Conservation (phyloP, 2,797 vertebrate genomes). For the Rousettus madagascariensis region DNA sequence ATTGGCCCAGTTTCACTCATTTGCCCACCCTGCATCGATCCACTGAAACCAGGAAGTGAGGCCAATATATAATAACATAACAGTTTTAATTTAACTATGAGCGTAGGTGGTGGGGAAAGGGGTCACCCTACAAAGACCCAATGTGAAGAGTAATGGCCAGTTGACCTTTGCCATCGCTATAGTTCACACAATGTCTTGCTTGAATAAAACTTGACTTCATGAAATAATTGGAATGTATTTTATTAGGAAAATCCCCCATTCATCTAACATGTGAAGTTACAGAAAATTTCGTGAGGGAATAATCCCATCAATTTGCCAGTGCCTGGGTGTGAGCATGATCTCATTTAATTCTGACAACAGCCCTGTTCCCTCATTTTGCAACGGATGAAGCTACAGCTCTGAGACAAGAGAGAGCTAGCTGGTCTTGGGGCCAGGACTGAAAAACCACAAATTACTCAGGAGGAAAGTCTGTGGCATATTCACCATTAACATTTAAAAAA, state of each 20-base stretch:
- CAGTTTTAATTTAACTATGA: background rate
- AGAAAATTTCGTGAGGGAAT: background rate
- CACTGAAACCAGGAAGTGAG: background rate
- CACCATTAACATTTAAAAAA: background rate
- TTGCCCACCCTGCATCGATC: background rate
- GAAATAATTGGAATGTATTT: background rate
- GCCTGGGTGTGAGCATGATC: background rate
- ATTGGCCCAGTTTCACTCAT: background rate
- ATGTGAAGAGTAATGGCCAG: background rate
- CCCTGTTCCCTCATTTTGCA: background rate
- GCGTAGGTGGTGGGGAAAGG: background rate
- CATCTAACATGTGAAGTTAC: background rate
- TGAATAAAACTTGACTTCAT: background rate
- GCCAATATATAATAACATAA: background rate
- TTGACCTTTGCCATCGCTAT: background rate
- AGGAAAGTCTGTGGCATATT: background rate
- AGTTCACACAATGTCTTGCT: background rate
- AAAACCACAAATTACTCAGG: background rate
- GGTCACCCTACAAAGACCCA: background rate
- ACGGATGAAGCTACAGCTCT: background rate
- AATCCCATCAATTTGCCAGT: background rate
- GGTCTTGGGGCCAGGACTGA: background rate
- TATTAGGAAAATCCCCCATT: background rate
- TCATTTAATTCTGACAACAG: background rate
- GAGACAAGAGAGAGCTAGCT: background rate